These are phyloP conservation scores for Orchestia grillus DNA, from an alignment of 1,140 invertebrate species.

Conservation along the genomic window DNA sequence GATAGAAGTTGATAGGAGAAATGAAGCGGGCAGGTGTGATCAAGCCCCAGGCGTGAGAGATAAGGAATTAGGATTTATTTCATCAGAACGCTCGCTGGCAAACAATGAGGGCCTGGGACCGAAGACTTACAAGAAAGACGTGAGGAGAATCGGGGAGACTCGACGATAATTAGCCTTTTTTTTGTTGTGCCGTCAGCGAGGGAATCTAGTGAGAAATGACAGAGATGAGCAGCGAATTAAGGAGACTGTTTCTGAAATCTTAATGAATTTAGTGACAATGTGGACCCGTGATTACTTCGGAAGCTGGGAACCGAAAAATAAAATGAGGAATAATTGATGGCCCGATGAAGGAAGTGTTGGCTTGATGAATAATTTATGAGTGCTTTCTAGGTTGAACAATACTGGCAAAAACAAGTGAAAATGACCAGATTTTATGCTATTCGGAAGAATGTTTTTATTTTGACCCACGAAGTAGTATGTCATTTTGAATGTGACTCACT, in stretches of 20 bases:
- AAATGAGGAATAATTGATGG: neutral
- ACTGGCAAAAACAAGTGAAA: too few relatives aligned
- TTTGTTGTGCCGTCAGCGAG: neutral
- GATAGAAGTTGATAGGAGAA: neutral
- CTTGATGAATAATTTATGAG: too few relatives aligned
- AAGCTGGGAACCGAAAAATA: neutral
- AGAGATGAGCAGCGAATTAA: neutral
- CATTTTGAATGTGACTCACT: too few relatives aligned
- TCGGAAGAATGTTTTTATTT: too few relatives aligned
- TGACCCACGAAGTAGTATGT: too few relatives aligned
- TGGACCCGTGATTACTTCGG: neutral
- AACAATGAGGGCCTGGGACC: neutral
- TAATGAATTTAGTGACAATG: neutral
- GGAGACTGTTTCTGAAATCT: neutral
- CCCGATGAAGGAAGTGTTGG: neutral
- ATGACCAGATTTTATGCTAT: too few relatives aligned
- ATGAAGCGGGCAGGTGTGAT: neutral
- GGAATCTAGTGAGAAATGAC: neutral
- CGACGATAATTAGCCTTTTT: neutral
- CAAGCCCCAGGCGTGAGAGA: neutral
- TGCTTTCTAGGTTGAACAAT: too few relatives aligned
- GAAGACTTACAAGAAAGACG: neutral
- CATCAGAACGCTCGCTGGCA: neutral
- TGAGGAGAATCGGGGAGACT: neutral
- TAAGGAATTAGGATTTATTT: neutral